These are phyloP conservation scores for Emys orbicularis DNA, from an alignment of 2,797 vertebrate species.

Conservation along the genomic window DNA sequence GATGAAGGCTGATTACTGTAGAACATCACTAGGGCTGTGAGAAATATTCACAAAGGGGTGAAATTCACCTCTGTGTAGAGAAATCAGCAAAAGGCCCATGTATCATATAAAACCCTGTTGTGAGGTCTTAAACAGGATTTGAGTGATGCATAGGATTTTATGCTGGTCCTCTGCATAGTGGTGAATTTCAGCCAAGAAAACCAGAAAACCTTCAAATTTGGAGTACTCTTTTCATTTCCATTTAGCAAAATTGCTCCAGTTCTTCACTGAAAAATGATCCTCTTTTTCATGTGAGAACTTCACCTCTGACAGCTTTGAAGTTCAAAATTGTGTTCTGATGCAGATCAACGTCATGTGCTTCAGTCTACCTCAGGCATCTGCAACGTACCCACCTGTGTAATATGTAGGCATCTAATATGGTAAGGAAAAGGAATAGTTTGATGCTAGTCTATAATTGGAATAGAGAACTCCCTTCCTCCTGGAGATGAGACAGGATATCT, in stretches of 20 bases:
- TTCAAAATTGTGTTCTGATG: background rate
- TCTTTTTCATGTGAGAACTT: background rate
- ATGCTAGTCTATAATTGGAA: background rate
- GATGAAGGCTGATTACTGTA: background rate
- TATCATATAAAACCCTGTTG: background rate
- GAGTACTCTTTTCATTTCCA: background rate
- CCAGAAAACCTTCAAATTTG: background rate
- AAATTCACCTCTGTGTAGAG: background rate
- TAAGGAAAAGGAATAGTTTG: background rate
- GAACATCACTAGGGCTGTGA: background rate
- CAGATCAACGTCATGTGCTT: accelerated
- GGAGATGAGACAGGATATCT: accelerated
- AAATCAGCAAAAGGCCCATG: background rate
- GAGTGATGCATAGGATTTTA: background rate
- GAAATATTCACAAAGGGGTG: background rate
- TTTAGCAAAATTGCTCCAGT: background rate
- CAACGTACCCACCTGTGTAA: accelerated
- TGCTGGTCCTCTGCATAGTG: background rate
- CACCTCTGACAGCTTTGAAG: background rate
- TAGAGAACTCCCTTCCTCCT: background rate
- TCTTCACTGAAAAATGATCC: accelerated
- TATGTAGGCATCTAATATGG: accelerated
- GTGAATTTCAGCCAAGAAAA: background rate
- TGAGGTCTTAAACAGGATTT: background rate
- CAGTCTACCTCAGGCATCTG: background rate